Evolutionary conservation across 2,888 invertebrate genomes (phyloP), one percentile per base, ranked within the genome.

Genomic region (Erebia epiphron): DNA sequence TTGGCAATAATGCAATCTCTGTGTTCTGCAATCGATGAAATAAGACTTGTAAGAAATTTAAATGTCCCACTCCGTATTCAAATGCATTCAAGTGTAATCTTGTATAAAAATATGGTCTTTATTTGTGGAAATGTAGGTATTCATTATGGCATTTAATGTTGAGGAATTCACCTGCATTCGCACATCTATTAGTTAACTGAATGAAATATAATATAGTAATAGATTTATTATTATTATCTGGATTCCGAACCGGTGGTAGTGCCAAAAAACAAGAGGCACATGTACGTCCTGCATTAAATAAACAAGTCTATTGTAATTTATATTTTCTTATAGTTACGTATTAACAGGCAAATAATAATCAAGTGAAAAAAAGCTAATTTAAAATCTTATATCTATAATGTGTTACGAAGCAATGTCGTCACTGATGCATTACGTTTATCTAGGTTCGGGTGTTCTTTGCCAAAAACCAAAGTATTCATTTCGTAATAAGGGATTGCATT

Each of bases 401-500:
- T 14, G 2, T 2, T 14, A 7, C n/a, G n/a, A 50, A n/a, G 7
- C 50, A 14, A 7, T 16, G n/a, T n/a, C 9, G 16, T 9, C 8
- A 16, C 16, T n/a, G n/a, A 2, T n/a, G 2, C 2, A n/a, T 13
- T 16, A 52, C 9, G 8, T 52, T 54, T 54, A 11, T 11, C 54
- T 54, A 54, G 54, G 11, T 54, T 11, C 9, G 1, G 9, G n/a
- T 43, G 2, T n/a, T 43, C 11, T 46, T 16, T 70, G 70, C 65
- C 65, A 68, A 68, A 49, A 68, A 63, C 50, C 50, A 57, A 62
- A 64, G 58, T 18, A 35, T 67, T 41, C n/a, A 68, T 75, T 77
- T 72, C 78, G 75, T 76, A 78, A 78, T 56, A 72, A 69, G 66
- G 49, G 73, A 54, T 66, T 50, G 35, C 7, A 35, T 7, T 72